Evolutionary conservation across 2,797 vertebrate genomes (phyloP).

Genomic region (Lagodon rhomboides): DNA sequence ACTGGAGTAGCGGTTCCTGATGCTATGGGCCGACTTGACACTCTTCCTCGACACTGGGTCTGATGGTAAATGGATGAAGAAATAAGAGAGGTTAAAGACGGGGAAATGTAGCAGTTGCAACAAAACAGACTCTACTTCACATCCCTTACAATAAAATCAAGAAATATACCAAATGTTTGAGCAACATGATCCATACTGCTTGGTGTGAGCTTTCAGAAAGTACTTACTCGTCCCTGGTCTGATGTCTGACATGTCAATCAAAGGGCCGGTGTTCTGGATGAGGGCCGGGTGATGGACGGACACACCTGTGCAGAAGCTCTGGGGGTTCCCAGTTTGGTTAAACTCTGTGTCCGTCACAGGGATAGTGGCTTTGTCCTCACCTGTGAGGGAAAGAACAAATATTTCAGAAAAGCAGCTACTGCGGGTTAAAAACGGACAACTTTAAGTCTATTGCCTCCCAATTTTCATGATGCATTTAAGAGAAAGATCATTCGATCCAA

Average conservation of each 20-base stretch:
- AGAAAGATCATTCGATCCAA: neutral
- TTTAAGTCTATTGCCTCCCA: neutral
- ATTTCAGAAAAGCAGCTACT: neutral
- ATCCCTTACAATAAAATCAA: neutral
- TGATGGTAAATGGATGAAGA: constrained; percentile 63
- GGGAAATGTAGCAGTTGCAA: constrained; percentile 15
- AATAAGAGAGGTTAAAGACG: constrained; percentile 9
- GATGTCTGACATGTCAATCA: constrained; percentile 99
- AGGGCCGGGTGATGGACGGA: constrained; percentile 97
- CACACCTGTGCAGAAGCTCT: constrained; percentile 98
- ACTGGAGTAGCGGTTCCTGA: constrained; percentile 97
- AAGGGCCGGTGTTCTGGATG: constrained; percentile 97
- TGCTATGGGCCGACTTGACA: constrained; percentile 96
- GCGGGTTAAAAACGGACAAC: neutral
- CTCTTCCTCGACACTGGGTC: constrained; percentile 98
- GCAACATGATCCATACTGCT: neutral
- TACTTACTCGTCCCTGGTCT: constrained; percentile 97
- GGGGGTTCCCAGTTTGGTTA: constrained; percentile 97
- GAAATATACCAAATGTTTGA: neutral
- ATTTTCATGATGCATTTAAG: neutral
- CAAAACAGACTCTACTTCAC: neutral
- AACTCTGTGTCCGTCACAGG: constrained; percentile 98
- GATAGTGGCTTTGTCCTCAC: constrained; percentile 98
- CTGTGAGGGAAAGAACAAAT: constrained; percentile 70
- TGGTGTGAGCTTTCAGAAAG: neutral